These are phyloP conservation scores for Pagetopsis macropterus DNA, from an alignment of 2,797 vertebrate species.

Conservation along the genomic window DNA sequence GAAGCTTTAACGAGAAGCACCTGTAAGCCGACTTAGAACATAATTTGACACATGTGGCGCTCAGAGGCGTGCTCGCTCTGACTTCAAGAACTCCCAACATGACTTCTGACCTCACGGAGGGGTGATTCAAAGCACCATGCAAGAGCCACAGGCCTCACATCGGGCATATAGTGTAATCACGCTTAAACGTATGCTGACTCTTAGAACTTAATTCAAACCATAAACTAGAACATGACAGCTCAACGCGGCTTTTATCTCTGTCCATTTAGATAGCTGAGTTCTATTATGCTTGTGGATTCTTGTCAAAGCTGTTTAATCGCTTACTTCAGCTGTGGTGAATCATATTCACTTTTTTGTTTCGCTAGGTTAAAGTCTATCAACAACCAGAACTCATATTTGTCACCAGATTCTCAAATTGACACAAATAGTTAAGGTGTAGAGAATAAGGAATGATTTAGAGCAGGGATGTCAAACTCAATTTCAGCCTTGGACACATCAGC, in stretches of 20 bases:
- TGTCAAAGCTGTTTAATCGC: slow-evolving; percentile 61
- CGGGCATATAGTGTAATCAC: slow-evolving; percentile 45
- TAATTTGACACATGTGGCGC: slow-evolving; percentile 76
- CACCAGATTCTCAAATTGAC: neutral
- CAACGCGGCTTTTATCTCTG: slow-evolving; percentile 55
- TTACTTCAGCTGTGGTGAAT: slow-evolving; percentile 21
- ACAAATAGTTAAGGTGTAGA: slow-evolving; percentile 1
- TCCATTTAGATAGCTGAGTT: slow-evolving; percentile 60
- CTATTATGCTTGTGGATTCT: slow-evolving; percentile 46
- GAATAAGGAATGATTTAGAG: no score
- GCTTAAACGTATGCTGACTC: slow-evolving; percentile 47
- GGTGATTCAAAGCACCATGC: slow-evolving; percentile 50
- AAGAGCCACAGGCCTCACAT: slow-evolving; percentile 49
- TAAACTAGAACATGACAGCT: slow-evolving; percentile 38
- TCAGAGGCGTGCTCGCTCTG: slow-evolving; percentile 33
- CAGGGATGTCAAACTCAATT: no score
- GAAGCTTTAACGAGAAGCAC: slow-evolving; percentile 80
- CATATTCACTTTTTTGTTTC: slow-evolving; percentile 15
- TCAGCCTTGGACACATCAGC: no score
- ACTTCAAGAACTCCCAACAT: slow-evolving; percentile 62
- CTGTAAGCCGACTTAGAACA: slow-evolving; percentile 65
- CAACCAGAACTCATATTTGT: neutral
- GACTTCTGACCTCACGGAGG: slow-evolving; percentile 61
- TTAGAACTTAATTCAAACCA: slow-evolving; percentile 61
- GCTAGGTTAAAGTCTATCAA: slow-evolving; percentile 24